Evolutionary conservation across 2,888 invertebrate genomes (phyloP).

Genomic region (Phortica magna): DNA sequence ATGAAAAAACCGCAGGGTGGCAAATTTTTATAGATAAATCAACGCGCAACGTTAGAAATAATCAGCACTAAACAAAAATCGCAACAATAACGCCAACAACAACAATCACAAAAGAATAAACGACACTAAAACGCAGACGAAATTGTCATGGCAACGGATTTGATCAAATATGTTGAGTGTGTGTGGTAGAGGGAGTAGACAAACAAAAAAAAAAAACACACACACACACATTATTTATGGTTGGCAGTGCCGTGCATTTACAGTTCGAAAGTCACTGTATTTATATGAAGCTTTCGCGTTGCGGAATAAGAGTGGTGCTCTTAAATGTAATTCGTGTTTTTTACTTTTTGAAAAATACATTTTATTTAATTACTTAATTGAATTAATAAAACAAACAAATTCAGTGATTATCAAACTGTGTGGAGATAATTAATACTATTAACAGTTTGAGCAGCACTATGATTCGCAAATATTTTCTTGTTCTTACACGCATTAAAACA

Average conservation of each 20-base stretch:
- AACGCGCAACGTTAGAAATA: slow-evolving; percentile 17
- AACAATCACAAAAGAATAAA: background rate
- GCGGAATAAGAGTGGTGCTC: too few species aligned
- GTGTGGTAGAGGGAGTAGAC: background rate
- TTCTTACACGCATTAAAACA: too few species aligned
- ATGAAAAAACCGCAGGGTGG: slow-evolving; percentile 27
- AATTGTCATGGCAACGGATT: slow-evolving; percentile 2
- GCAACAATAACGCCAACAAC: background rate
- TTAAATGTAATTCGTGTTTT: too few species aligned
- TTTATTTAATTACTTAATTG: too few species aligned
- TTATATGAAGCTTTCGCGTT: background rate
- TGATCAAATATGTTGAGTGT: background rate
- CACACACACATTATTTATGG: background rate
- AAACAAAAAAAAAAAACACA: background rate
- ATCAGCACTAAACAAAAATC: slow-evolving; percentile 3
- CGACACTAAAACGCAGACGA: background rate
- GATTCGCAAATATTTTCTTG: too few species aligned
- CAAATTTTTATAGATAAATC: slow-evolving; percentile 21
- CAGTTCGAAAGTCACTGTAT: slow-evolving; percentile 5
- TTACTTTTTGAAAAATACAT: too few species aligned
- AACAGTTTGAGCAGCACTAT: too few species aligned
- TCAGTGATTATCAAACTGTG: too few species aligned
- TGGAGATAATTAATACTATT: too few species aligned
- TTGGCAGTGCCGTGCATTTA: slow-evolving; percentile 9
- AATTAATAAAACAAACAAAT: too few species aligned